Percentiles rank a stretch among this genome's conserved stretches.
These are phyloP conservation scores for Eurystomus gularis DNA, from an alignment of 2,113 vertebrate species.

Conservation along the genomic window DNA sequence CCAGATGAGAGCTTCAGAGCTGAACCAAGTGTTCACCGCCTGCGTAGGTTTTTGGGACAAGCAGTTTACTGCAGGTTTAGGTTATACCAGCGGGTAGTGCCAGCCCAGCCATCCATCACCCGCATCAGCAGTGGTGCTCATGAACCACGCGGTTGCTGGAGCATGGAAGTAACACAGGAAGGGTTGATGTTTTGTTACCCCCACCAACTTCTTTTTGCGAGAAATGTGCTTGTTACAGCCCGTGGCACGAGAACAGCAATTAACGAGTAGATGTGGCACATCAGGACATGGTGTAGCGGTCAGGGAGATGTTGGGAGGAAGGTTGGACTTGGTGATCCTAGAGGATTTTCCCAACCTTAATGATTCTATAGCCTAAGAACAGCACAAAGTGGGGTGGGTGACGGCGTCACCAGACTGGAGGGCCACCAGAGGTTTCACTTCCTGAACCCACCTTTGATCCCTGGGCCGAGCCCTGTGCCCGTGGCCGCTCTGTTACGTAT, in stretches of 20 bases:
- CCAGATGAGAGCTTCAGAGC: background rate
- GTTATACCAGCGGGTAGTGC: background rate
- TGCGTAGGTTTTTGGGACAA: background rate
- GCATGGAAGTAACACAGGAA: rapidly evolving
- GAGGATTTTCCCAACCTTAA: too few relatives aligned
- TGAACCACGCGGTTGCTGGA: rapidly evolving
- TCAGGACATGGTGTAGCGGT: too few relatives aligned
- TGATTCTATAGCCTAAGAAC: too few relatives aligned
- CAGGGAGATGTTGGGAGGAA: too few relatives aligned
- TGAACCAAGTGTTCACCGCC: background rate
- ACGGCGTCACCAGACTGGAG: rapidly evolving
- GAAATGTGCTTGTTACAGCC: background rate
- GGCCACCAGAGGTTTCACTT: background rate
- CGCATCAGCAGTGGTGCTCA: background rate
- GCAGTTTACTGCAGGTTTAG: background rate
- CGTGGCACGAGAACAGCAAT: background rate
- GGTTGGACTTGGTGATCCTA: too few relatives aligned
- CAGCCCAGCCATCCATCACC: background rate
- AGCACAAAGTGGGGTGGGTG: too few relatives aligned
- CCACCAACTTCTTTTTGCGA: background rate
- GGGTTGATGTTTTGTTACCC: background rate
- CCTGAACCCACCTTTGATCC: background rate
- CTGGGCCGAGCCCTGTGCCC: background rate
- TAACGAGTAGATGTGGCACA: too few relatives aligned
- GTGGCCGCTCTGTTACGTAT: background rate